Evolutionary conservation across 2,797 vertebrate species (phyloP).

Genomic region (Crocodylus rhombifer): DNA sequence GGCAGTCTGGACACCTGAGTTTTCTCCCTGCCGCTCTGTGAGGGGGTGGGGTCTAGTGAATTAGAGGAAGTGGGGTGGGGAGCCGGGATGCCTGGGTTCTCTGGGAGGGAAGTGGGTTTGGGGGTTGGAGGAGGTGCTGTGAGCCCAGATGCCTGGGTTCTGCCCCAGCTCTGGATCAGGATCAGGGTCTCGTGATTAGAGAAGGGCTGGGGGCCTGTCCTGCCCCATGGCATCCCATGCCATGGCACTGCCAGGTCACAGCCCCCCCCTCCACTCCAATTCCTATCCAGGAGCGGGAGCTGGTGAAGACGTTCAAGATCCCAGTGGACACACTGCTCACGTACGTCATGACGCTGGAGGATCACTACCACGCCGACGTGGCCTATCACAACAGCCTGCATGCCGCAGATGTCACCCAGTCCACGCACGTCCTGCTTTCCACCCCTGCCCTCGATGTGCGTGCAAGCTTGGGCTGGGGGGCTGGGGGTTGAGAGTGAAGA

Average conservation of each 20-base stretch:
- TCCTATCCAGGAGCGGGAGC: constrained; percentile 88
- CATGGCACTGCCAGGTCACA: neutral
- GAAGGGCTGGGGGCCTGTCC: neutral
- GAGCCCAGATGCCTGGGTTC: neutral
- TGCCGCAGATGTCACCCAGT: constrained; percentile 94
- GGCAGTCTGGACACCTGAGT: neutral
- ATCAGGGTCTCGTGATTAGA: neutral
- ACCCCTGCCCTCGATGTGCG: constrained; percentile 92
- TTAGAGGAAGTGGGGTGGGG: neutral
- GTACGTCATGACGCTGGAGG: constrained; percentile 93
- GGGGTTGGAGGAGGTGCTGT: neutral
- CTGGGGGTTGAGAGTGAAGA: no score
- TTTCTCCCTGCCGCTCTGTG: neutral
- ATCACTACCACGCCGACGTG: constrained; percentile 94
- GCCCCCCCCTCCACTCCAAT: neutral
- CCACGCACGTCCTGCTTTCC: constrained; percentile 94
- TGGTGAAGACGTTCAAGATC: constrained; percentile 92
- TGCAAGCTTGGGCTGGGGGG: neutral
- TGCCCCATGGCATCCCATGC: neutral
- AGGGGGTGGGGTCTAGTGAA: no score
- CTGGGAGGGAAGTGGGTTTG: no score
- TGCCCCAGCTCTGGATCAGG: no score
- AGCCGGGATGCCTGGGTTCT: neutral
- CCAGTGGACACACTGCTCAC: constrained; percentile 92
- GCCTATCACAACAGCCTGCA: constrained; percentile 97